Conservation (phyloP, 2,888 invertebrate species). For the Lochmaea capreae region DNA sequence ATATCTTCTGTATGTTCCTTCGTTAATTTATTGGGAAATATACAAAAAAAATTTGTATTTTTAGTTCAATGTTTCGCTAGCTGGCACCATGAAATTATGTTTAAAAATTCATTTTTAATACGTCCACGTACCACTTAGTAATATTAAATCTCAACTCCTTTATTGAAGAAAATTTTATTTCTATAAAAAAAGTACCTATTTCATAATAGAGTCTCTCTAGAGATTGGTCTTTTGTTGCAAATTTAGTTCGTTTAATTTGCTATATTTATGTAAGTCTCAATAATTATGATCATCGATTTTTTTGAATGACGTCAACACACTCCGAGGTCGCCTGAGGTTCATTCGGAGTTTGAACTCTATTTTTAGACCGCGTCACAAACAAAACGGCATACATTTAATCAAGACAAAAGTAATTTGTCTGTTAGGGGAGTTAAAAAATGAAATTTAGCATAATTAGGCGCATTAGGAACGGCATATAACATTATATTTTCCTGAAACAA, state of each 20-base stretch:
- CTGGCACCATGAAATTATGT: no score
- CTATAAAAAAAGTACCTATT: not conserved
- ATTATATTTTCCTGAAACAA: not conserved
- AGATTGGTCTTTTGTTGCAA: not conserved
- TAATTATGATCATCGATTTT: slow-evolving; percentile 54
- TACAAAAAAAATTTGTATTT: no score
- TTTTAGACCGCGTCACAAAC: slow-evolving; percentile 26
- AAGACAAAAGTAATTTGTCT: not conserved
- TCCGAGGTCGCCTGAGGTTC: slow-evolving; percentile 54
- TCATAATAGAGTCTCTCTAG: not conserved
- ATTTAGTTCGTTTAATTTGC: slow-evolving; percentile 19
- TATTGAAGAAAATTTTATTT: no score
- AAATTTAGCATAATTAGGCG: not conserved
- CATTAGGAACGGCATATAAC: not conserved
- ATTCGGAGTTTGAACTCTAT: slow-evolving; percentile 54
- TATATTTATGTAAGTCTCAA: slow-evolving; percentile 33
- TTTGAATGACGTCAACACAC: slow-evolving; percentile 51
- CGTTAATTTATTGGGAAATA: no score
- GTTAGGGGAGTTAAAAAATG: not conserved
- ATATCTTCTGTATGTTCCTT: no score
- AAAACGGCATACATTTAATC: not conserved
- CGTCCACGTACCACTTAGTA: not conserved
- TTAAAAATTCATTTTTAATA: no score
- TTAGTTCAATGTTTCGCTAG: no score
- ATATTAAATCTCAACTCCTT: not conserved